Percentiles rank a stretch among this genome's conserved stretches.
phyloP scores from a whole-genome alignment of 2,888 invertebrate genomes.

The Drosophila dives region DNA sequence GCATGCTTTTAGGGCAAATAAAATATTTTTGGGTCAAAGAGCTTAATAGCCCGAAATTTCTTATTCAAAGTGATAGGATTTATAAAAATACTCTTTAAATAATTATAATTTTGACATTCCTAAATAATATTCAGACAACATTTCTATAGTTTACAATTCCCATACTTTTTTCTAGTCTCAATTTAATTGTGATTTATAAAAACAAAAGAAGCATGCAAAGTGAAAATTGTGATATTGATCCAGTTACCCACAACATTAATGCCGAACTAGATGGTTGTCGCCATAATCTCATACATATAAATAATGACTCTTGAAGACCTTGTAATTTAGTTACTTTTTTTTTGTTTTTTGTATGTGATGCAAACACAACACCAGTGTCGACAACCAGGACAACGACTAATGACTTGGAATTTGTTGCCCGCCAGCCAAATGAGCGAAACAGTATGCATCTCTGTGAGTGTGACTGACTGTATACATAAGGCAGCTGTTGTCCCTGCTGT shows the following conservation, averaged over 20 bases:
- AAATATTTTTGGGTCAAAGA: neutral
- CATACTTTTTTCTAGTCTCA: neutral
- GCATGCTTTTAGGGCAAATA: slow-evolving; percentile 2
- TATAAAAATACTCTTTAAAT: neutral
- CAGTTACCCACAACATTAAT: neutral
- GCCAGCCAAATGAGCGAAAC: slow-evolving; percentile 72
- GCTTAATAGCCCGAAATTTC: neutral
- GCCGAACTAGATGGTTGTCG: slow-evolving; percentile 5
- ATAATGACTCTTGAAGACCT: slow-evolving; percentile 42
- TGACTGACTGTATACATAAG: slow-evolving; percentile 20
- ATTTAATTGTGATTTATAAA: neutral
- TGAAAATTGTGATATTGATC: neutral
- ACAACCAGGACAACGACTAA: slow-evolving; percentile 68
- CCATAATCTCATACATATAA: slow-evolving; percentile 46
- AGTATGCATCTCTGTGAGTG: slow-evolving; percentile 8
- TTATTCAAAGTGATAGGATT: too few species aligned
- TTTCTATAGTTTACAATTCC: neutral
- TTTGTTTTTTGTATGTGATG: slow-evolving; percentile 21
- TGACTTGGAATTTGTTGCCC: slow-evolving; percentile 76
- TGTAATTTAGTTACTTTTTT: slow-evolving; percentile 60
- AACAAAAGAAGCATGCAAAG: neutral
- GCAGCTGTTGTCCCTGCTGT: slow-evolving; percentile 71
- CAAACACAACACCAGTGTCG: slow-evolving; percentile 24
- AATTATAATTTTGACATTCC: neutral
- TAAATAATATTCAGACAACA: neutral